Evolutionary conservation across 2,797 vertebrate genomes (phyloP).

Genomic region (Hydrophis major): DNA sequence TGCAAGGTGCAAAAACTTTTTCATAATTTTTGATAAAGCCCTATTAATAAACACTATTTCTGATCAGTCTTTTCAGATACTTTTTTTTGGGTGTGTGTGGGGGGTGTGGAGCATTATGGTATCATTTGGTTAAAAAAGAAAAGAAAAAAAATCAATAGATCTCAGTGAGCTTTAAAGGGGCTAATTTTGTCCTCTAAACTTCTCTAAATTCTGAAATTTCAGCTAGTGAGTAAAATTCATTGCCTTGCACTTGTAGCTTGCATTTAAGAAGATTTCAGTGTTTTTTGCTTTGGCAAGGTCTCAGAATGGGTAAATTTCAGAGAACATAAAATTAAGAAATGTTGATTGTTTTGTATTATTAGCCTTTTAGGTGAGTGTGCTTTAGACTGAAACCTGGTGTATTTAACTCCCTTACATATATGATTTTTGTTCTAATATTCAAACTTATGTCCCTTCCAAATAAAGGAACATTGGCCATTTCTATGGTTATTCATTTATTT

Average conservation of each 20-base stretch:
- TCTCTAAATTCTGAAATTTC: neutral
- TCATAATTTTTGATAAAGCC: neutral
- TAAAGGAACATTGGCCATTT: slow-evolving; percentile 12
- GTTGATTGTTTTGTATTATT: neutral
- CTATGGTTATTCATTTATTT: slow-evolving; percentile 16
- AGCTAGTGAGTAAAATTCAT: neutral
- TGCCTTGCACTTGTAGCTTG: neutral
- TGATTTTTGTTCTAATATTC: neutral
- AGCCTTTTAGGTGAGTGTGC: neutral
- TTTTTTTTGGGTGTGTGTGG: too few relatives aligned
- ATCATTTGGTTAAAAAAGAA: neutral
- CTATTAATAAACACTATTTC: neutral
- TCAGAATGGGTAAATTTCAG: neutral
- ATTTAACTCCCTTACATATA: neutral
- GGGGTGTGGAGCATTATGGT: neutral
- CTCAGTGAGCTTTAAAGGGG: neutral
- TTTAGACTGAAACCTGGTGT: neutral
- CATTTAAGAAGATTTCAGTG: neutral
- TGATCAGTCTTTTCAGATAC: neutral
- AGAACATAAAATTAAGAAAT: neutral
- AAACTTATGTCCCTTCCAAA: neutral
- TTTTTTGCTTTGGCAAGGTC: neutral
- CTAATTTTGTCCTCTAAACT: neutral
- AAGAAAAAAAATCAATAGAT: neutral
- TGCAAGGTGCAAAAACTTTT: neutral